Percentiles rank a stretch among this genome's conserved stretches.
These are phyloP conservation scores for Tonatia bakeri DNA, from an alignment of 2,113 vertebrate species.

Conservation along the genomic window DNA sequence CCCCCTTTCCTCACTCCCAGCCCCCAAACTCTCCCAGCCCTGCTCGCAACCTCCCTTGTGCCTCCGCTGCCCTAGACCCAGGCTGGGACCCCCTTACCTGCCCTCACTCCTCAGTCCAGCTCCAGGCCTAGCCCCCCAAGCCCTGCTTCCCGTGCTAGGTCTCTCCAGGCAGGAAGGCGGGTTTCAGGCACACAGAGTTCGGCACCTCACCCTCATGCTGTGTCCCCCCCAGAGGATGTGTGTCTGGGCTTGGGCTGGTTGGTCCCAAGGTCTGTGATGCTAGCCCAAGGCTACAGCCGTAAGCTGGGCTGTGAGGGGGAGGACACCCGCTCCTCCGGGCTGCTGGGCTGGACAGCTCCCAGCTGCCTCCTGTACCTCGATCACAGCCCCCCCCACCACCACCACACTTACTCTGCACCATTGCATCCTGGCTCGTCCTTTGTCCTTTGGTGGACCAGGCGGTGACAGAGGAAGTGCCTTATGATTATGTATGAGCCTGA, in stretches of 20 bases:
- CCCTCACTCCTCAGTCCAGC: not conserved
- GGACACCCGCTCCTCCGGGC: not conserved
- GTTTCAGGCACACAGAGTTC: not conserved
- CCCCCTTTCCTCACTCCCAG: not conserved
- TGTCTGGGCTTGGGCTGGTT: not conserved
- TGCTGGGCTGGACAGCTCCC: not conserved
- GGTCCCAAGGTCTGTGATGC: not conserved
- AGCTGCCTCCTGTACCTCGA: not conserved
- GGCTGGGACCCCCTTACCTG: not conserved
- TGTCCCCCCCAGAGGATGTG: not conserved
- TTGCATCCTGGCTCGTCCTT: not conserved
- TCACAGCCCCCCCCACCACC: not conserved
- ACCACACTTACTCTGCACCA: not conserved
- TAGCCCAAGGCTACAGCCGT: too few species aligned
- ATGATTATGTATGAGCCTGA: conserved; percentile 66
- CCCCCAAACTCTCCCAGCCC: not conserved
- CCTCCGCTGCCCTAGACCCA: not conserved
- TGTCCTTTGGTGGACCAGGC: conserved; percentile 33
- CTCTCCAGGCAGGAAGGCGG: not conserved
- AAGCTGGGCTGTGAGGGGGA: not conserved
- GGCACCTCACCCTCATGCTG: accelerated
- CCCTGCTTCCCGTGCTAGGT: not conserved
- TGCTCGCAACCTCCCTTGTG: not conserved
- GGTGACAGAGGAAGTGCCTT: not conserved
- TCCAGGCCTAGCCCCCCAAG: not conserved